These are phyloP conservation scores for Resseliella maxima DNA, from an alignment of 2,888 invertebrate genomes.

Conservation along the genomic window DNA sequence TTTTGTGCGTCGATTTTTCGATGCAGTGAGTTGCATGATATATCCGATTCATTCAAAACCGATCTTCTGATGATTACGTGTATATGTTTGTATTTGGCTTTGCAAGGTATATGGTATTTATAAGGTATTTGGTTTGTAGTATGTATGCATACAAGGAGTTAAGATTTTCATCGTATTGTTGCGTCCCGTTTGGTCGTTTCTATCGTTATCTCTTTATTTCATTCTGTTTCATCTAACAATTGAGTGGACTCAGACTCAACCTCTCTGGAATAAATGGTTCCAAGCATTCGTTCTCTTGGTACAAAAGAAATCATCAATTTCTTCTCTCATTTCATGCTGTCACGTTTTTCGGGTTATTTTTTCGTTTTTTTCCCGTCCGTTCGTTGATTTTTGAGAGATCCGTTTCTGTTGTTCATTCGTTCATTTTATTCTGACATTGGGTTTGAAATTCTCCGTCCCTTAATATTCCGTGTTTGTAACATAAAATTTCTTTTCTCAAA, in stretches of 20 bases:
- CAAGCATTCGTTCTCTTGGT: background rate
- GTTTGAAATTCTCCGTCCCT: too few relatives aligned
- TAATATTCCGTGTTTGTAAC: background rate
- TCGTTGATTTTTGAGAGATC: background rate
- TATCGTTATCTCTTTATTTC: slow-evolving; percentile 27
- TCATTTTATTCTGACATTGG: too few relatives aligned
- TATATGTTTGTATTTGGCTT: too few relatives aligned
- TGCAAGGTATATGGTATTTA: too few relatives aligned
- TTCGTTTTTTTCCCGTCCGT: background rate
- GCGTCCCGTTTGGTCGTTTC: background rate
- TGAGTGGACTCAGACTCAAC: background rate
- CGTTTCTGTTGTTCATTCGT: too few relatives aligned
- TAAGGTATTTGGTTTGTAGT: too few relatives aligned
- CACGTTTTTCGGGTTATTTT: slow-evolving; percentile 12
- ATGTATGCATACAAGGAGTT: background rate
- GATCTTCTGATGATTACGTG: too few relatives aligned
- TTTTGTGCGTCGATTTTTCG: too few relatives aligned
- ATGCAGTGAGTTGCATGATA: too few relatives aligned
- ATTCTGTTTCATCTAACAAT: slow-evolving; percentile 18
- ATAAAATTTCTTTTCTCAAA: background rate
- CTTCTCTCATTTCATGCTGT: slow-evolving; percentile 3
- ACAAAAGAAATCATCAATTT: slow-evolving; percentile 40
- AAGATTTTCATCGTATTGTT: slow-evolving; percentile 8
- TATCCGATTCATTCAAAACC: too few relatives aligned
- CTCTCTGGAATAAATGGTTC: background rate